Percentiles rank a stretch among this genome's conserved stretches.
These are phyloP conservation scores for Tapera naevia DNA, from an alignment of 2,797 vertebrate species.

Conservation along the genomic window DNA sequence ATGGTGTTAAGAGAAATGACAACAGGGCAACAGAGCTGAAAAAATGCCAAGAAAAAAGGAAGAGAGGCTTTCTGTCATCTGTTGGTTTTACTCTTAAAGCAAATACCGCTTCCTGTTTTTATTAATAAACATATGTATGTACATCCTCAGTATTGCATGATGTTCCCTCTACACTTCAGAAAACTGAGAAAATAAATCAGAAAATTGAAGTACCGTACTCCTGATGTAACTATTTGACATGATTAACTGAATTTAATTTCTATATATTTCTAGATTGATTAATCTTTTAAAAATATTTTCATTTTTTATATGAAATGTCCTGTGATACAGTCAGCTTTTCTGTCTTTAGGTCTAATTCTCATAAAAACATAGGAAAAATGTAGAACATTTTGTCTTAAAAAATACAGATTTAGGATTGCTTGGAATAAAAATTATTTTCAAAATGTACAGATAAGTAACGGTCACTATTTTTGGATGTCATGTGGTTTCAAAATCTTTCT, in stretches of 20 bases:
- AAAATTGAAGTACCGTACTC: background rate
- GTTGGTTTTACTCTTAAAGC: background rate
- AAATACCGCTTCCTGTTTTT: background rate
- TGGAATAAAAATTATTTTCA: background rate
- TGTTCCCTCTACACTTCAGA: background rate
- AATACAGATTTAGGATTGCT: background rate
- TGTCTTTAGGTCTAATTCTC: background rate
- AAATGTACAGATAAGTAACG: background rate
- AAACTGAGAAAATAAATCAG: background rate
- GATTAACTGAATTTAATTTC: background rate
- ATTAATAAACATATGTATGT: background rate
- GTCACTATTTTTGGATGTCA: background rate
- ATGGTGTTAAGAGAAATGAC: background rate
- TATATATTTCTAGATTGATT: background rate
- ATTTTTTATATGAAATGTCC: background rate
- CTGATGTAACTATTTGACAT: background rate
- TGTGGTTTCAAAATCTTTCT: background rate
- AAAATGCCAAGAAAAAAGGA: background rate
- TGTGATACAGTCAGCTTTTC: background rate
- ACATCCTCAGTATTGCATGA: background rate
- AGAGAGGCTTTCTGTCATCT: background rate
- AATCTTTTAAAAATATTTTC: background rate
- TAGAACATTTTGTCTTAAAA: background rate
- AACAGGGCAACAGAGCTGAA: background rate
- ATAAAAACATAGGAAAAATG: background rate